Evolutionary conservation across 2,797 vertebrate genomes (phyloP).

Genomic region (Hafferia zeledoni): DNA sequence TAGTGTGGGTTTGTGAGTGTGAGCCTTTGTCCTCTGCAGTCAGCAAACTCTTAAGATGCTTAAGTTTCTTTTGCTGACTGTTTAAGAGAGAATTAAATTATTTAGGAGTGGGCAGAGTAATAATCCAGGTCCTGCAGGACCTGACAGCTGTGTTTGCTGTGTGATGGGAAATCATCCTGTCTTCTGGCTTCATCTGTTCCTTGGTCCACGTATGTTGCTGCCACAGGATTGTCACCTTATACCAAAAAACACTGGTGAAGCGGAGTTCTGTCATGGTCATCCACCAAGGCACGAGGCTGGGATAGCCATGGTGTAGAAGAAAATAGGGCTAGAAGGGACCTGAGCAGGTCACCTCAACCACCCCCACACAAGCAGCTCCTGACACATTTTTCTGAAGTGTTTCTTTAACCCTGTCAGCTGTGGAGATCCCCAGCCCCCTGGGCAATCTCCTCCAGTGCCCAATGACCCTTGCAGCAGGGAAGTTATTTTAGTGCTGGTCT

Average conservation of each 20-base stretch:
- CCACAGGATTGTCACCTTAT: background rate
- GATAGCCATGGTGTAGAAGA: background rate
- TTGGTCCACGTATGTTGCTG: background rate
- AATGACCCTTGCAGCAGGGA: background rate
- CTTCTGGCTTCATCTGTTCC: background rate
- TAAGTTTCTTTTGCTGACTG: background rate
- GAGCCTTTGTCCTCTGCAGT: background rate
- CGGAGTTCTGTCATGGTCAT: fast-evolving
- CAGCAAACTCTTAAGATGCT: background rate
- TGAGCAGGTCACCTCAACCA: background rate
- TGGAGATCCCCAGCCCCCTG: background rate
- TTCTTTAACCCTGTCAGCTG: background rate
- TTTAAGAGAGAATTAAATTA: background rate
- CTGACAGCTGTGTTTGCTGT: background rate
- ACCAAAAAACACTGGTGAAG: background rate
- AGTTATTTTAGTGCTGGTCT: slow-evolving; percentile 11
- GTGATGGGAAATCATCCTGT: background rate
- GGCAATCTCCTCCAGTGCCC: background rate
- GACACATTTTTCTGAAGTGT: background rate
- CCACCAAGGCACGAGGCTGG: background rate
- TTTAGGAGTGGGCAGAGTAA: background rate
- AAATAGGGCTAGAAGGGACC: background rate
- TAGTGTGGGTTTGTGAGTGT: fast-evolving
- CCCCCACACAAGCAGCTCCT: background rate
- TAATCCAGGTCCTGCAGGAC: background rate